phyloP scores from a whole-genome alignment of 1,140 invertebrate species.

The Scylla paramamosain region DNA sequence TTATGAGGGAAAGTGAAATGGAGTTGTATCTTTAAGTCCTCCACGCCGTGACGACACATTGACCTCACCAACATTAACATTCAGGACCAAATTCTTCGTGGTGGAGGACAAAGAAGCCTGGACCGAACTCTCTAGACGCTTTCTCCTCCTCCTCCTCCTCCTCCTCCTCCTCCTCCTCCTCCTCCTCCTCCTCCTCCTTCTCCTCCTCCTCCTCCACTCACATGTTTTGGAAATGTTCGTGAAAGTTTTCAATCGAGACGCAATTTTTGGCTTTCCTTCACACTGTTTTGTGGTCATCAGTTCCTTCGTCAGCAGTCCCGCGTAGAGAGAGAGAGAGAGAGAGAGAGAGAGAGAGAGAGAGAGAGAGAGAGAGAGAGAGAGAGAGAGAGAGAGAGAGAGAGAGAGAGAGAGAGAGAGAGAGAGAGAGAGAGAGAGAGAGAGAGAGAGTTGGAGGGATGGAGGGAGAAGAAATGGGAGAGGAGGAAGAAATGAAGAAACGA shows the following conservation, averaged over 20 bases:
- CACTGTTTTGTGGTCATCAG: slow-evolving; percentile 21
- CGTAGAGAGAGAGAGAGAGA: slow-evolving; percentile 44
- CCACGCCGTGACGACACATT: neutral
- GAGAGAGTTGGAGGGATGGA: neutral
- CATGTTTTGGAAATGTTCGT: slow-evolving; percentile 23
- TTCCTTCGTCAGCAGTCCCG: slow-evolving; percentile 19
- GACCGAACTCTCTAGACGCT: neutral
- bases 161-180: neutral
- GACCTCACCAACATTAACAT: neutral
- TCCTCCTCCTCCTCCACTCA: neutral
- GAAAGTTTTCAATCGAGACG: slow-evolving; percentile 13
- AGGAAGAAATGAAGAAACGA: neutral
- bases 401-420: slow-evolving; percentile 42
- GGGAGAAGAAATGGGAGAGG: neutral
- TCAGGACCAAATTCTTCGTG: neutral
- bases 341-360: slow-evolving; percentile 42
- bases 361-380: slow-evolving; percentile 45
- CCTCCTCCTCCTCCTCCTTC: neutral
- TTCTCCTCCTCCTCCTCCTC: neutral
- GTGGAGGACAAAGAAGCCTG: neutral
- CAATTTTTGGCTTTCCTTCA: slow-evolving; percentile 14
- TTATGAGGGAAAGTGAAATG: too few relatives aligned
- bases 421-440: slow-evolving; percentile 43
- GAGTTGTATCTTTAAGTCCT: too few relatives aligned
- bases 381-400: slow-evolving; percentile 37